Evolutionary conservation across 2,797 vertebrate species (phyloP), one percentile per base, ranked within the genome.

Genomic region (Limnodromus scolopaceus): DNA sequence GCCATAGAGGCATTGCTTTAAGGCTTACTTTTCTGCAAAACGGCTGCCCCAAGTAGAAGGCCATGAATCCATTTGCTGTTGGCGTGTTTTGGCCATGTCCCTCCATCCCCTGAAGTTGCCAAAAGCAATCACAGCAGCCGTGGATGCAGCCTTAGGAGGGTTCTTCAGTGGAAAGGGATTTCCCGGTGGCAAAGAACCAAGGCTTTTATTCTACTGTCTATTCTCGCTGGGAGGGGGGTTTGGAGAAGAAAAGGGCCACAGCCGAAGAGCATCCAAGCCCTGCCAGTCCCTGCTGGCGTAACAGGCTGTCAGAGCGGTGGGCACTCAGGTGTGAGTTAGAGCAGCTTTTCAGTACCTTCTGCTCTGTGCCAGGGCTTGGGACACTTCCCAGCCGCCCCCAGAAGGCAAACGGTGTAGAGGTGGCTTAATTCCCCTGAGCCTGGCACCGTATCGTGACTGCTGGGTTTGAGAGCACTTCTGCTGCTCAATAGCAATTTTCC

Each of bases 251-350:
- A 49, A 71, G 61, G 51, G 70, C 48, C 0, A 2, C 48, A 79
- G 92, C 48, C 27, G 53, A 82, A 87, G 27, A 0, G 0, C 4
- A 10, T 65, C 36, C 0, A 1, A 83, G 45, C 69, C 30, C 61
- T 79, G 79, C 82, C 92, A 92, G 63, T 51, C 54, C 79, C 74
- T 83, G 87, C 84, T 96, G 89, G 45, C 86, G 61, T 45, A 76
- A 32, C 54, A 84, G 70, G 72, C 87, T 86, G 76, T 66, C 0
- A 0, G 53, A 75, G 38, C 7, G 2, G 6, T 45, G 41, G 36
- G 49, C 3, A 1, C 27, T 86, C 82, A 90, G 79, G 84, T 94
- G 54, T 61, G 74, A 84, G 45, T 18, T 72, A 23, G 45, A 86
- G 72, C 53, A 90, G 87, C 65, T 58, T 92, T 76, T 86, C 19